phyloP scores from a whole-genome alignment of 2,888 invertebrate species.

The Athripsodes cinereus region DNA sequence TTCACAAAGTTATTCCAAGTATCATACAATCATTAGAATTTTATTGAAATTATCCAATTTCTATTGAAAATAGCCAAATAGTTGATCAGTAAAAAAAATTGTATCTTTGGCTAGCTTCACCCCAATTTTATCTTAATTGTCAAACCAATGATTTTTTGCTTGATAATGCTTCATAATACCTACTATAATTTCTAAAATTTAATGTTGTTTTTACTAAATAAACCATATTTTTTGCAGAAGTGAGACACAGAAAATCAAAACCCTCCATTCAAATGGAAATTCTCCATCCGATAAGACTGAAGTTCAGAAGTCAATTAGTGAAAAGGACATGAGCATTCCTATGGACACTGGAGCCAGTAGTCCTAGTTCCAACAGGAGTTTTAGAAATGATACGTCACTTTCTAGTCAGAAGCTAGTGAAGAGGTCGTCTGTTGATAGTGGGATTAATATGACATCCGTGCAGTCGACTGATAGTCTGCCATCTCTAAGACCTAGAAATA shows the following conservation, averaged over 20 bases:
- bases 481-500: constrained; percentile 29
- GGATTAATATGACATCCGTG: constrained; percentile 61
- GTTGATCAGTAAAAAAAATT: too few relatives aligned
- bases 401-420: constrained; percentile 48
- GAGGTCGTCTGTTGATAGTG: constrained; percentile 72
- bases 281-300: constrained; percentile 14
- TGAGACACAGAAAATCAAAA: constrained; percentile 47
- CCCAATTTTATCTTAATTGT: too few relatives aligned
- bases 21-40: too few relatives aligned
- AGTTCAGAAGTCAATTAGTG: constrained; percentile 8
- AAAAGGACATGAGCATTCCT: constrained; percentile 25
- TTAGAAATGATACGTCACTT: constrained; percentile 16
- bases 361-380: constrained; percentile 23
- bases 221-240: constrained; percentile 32
- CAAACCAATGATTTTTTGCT: too few relatives aligned
- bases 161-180: too few relatives aligned
- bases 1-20: too few relatives aligned
- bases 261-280: constrained; percentile 37
- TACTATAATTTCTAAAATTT: too few relatives aligned
- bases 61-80: too few relatives aligned
- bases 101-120: too few relatives aligned
- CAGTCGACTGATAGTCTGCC: constrained; percentile 36
- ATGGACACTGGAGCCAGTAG: constrained; percentile 26
- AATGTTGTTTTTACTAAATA: not conserved
- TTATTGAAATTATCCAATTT: too few relatives aligned